Base-by-base conservation (phyloP, 2,113 vertebrate species). In the Nannobrachium achirus region DNA sequence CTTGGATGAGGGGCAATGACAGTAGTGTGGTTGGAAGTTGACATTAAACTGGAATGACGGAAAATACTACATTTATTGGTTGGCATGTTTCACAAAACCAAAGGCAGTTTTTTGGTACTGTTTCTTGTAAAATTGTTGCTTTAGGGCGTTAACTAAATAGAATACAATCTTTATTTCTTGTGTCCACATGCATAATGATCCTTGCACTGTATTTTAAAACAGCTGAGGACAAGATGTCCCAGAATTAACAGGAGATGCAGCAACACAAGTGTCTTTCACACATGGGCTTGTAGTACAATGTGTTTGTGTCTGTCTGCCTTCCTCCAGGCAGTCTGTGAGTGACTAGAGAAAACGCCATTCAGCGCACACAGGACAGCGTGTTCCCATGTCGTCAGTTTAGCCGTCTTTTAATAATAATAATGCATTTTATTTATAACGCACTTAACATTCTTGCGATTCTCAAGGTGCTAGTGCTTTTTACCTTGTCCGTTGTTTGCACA, bases 241-340 rank as follows among this genome's bases (percentile, higher is more conserved):
- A 48, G 7, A 69, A 57, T 55, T 62, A 55, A 57, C 46, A 41
- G 49, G 49, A 46, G 63, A 58, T 66, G 44, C 58, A 55, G 8
- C n/a, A 76, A 73, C 71, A 33, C 50, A 77, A 70, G 38, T 41
- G 9, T 41, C 33, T 56, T 75, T 73, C 66, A 69, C 57, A 73
- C n/a, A 46, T 48, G 55, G 45, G 40, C 46, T 39, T 46, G 25
- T 70, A 61, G 52, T 40, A 71, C 19, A 69, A 42, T 65, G 25
- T 44, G 33, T 10, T 10, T 53, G 25, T 42, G 41, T 18, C 6
- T 42, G 4, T 8, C 25, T n/a, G 25, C 59, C 14, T 52, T 46
- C 33, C n/a, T 52, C 11, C 11, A n/a, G 14, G 33, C 40, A 14
- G 10, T 49, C 58, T 53, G n/a, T n/a, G 33, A 46, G 39, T 69